Percentiles rank a stretch among this genome's conserved stretches.
Evolutionary conservation across 2,888 invertebrate species (phyloP).

Genomic region (Caenorhabditis wallacei): DNA sequence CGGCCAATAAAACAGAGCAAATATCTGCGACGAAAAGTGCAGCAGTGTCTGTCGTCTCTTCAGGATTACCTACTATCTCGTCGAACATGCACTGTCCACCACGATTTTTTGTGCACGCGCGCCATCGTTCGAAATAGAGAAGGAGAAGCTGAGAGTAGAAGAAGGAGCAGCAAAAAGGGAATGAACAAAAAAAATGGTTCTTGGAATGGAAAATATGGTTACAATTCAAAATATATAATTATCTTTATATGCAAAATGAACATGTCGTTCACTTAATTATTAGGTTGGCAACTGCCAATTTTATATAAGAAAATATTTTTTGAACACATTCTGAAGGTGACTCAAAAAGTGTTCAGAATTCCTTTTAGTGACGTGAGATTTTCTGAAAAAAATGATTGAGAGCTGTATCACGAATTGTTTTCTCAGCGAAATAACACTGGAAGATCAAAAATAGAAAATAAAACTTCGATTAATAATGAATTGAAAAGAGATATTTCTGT

Average conservation of each 20-base stretch:
- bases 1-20: constrained; percentile 61
- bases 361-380: background rate
- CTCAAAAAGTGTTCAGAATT: background rate
- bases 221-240: constrained; percentile 10
- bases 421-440: too few relatives aligned
- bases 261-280: constrained; percentile 13
- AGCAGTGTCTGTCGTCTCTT: constrained; percentile 36
- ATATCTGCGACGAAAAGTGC: constrained; percentile 59
- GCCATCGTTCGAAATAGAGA: constrained; percentile 35
- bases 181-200: background rate
- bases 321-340: background rate
- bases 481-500: too few relatives aligned
- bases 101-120: constrained; percentile 64
- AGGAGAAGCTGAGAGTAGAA: constrained; percentile 13
- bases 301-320: background rate
- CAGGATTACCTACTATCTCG: constrained; percentile 24
- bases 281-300: background rate
- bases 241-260: constrained; percentile 7
- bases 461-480: too few relatives aligned
- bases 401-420: too few relatives aligned
- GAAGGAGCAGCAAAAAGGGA: background rate
- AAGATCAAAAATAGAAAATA: too few relatives aligned
- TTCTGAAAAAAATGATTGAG: too few relatives aligned
- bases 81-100: constrained; percentile 63
- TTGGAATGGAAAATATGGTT: background rate